Evolutionary conservation across 2,113 vertebrate species (phyloP), one percentile per base, ranked within the genome.

Genomic region (Tonatia bakeri): DNA sequence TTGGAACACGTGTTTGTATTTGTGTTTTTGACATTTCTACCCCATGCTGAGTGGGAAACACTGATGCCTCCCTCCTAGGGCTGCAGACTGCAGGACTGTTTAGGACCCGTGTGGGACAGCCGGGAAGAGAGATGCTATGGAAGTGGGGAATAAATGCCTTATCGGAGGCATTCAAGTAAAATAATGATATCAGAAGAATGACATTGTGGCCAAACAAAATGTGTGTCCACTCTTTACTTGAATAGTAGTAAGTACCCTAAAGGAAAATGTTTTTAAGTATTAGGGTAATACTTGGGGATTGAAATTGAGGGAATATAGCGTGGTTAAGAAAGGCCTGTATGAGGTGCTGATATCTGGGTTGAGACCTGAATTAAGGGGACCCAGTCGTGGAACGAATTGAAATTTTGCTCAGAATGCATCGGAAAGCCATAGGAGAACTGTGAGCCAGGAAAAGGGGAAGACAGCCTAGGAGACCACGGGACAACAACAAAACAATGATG

Each of bases 271-370:
- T n/a, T 65, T 28, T 19, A 36, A 31, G 26, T 36, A 52, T 36
- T 38, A 69, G 5, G 20, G 54, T 64, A 65, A 31, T 43, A 50
- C 65, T 19, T 26, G 36, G 64, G 13, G 33, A 54, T 3, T 73
- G 54, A 40, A 69, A 82, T 54, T 79, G 76, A 79, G 28, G 43
- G 90, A 31, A n/a, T 77, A 10, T n/a, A 72, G 38, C 56, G 33
- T 45, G 38, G n/a, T 45, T 12, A 80, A 69, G 43, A 92, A 95
- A 95, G 36, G 5, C 38, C 20, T 73, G 16, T 73, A n/a, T 38
- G 61, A 47, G 33, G 10, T n/a, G n/a, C 10, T 81, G 31, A 59
- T 50, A 22, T 72, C 61, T n/a, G 31, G 6, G 12, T 19, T 65
- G 11, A 87, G n/a, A 43, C 26, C 38, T 45, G 3, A 38, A 22